Evolutionary conservation across 2,797 vertebrate species (phyloP).

Genomic region (Poliocrania exsul): DNA sequence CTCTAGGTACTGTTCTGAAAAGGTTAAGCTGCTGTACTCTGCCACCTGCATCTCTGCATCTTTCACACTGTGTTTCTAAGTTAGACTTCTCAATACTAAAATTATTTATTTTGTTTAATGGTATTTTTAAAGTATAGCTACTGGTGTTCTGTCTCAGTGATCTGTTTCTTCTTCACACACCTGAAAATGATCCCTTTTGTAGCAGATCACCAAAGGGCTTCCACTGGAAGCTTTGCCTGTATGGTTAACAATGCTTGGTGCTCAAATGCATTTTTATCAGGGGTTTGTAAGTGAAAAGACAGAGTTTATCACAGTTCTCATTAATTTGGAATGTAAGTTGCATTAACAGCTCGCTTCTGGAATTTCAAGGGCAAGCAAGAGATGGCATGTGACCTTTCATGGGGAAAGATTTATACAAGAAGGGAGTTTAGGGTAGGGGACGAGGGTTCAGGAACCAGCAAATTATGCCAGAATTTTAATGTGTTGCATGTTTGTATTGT

Average conservation of each 20-base stretch:
- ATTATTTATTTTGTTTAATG: background rate
- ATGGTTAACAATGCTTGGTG: background rate
- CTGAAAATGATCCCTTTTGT: background rate
- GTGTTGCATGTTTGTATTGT: slow-evolving; percentile 8
- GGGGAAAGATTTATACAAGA: slow-evolving; percentile 68
- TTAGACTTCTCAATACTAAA: background rate
- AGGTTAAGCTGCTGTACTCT: background rate
- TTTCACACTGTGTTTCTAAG: background rate
- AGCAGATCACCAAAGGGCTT: background rate
- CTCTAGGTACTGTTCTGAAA: background rate
- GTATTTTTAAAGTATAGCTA: background rate
- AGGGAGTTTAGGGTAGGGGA: slow-evolving; percentile 49
- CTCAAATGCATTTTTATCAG: slow-evolving; percentile 34
- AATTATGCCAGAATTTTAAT: slow-evolving; percentile 57
- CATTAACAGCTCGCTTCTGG: slow-evolving; percentile 65
- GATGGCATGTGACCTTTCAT: slow-evolving; percentile 73
- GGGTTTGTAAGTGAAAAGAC: slow-evolving; percentile 30
- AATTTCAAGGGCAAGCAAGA: slow-evolving; percentile 69
- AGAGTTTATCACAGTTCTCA: slow-evolving; percentile 67
- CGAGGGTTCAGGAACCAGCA: slow-evolving; percentile 62
- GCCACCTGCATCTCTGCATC: background rate
- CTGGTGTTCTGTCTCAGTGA: background rate
- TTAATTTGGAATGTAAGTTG: slow-evolving; percentile 74
- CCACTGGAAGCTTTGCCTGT: background rate
- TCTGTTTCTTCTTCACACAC: background rate